Base-by-base conservation (phyloP, 2,888 invertebrate species). In the Alloscopus bannaensis region DNA sequence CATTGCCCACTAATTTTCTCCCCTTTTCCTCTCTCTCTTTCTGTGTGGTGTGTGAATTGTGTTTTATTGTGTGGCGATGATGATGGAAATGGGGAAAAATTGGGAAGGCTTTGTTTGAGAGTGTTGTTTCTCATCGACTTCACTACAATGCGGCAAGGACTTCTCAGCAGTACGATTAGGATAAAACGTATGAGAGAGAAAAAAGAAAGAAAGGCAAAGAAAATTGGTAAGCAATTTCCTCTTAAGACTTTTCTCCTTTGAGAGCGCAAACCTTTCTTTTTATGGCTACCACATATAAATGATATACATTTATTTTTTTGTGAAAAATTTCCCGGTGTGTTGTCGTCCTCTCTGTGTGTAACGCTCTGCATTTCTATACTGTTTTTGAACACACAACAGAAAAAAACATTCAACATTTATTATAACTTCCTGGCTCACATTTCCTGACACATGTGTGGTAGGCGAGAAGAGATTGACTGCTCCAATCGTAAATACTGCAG, bases 391-490 rank as follows among this genome's bases (percentile, higher is more conserved):
- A 57, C 57, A 57, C 31, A 6, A 65, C 65, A 65, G n/a, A n/a
- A n/a, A n/a, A n/a, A n/a, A n/a, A n/a, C n/a, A n/a, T n/a, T n/a
- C n/a, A n/a, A n/a, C n/a, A n/a, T n/a, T n/a, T 26, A 50, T 66
- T 28, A 50, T 68, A 70, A 78, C 78, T 78, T 78, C 78, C 78
- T 78, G 78, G 55, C 66, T 75, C 71, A 71, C 78, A 71, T 78
- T 78, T 71, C 70, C 71, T 78, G 31, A 24, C 42, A 78, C 71
- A 60, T 71, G 77, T 70, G 78, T 65, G 71, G 71, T 78, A 57
- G 55, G 71, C 57, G 29, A 31, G 16, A 57, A 31, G 57, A 57
- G 29, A 24, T 55, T 31, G 57, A 28, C 57, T 31, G 2, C 22
- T 8, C 4, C 24, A 55, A 13, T n/a, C 42, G n/a, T 13, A 8